Percentiles rank a stretch among this genome's conserved stretches.
Evolutionary conservation across 2,888 invertebrate genomes (phyloP).

Genomic region (Homarus gammarus): DNA sequence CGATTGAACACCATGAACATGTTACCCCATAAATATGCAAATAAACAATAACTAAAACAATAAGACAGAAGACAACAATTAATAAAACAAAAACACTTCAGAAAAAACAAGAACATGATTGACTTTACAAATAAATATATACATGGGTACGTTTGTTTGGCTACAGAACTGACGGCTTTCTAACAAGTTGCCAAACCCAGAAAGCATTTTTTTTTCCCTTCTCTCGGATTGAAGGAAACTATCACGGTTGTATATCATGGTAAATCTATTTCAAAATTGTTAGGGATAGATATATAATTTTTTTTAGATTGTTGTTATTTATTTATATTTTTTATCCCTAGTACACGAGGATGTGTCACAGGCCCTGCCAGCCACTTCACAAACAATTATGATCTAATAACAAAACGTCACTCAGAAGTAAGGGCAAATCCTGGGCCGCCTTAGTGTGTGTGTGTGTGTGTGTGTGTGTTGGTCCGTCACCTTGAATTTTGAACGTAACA

Average conservation of each 20-base stretch:
- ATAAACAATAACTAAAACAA: background rate
- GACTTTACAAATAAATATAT: conserved; percentile 16
- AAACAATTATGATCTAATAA: background rate
- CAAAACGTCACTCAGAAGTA: background rate
- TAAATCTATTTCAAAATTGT: conserved; percentile 12
- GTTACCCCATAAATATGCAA: background rate
- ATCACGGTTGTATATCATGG: background rate
- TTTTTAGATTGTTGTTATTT: background rate
- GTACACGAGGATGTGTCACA: background rate
- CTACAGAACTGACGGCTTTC: background rate
- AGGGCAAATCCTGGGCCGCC: background rate
- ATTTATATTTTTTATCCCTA: background rate
- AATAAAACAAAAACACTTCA: background rate
- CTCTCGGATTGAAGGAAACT: background rate
- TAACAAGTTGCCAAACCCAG: background rate
- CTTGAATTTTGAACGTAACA: no score
- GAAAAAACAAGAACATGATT: background rate
- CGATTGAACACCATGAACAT: no score
- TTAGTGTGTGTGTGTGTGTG: background rate
- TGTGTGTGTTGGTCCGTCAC: no score
- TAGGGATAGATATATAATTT: conserved; percentile 8
- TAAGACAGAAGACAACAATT: background rate
- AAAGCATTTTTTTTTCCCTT: background rate
- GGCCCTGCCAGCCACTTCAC: background rate
- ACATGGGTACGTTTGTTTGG: conserved; percentile 14